Percentiles rank a stretch among this genome's conserved stretches.
Evolutionary conservation across 2,113 vertebrate species (phyloP).

Genomic region (Hippolais icterina): DNA sequence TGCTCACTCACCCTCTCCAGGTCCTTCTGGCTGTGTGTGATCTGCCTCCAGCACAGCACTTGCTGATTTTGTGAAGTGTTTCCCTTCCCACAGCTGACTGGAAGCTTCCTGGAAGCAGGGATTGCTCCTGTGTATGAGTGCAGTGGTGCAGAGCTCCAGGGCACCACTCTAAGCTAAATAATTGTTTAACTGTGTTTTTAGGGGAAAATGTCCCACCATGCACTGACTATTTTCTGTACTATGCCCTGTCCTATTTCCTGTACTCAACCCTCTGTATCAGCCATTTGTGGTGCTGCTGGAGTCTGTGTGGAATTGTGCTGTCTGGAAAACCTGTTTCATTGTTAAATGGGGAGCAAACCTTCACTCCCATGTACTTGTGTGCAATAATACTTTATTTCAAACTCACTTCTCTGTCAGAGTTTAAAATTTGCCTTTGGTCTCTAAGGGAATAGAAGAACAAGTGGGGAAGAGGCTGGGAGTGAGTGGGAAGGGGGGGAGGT

Average conservation of each 20-base stretch:
- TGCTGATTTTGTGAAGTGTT: neutral
- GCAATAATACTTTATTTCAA: neutral
- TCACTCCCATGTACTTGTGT: neutral
- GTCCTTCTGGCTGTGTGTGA: fast-evolving
- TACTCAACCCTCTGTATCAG: neutral
- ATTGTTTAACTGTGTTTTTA: neutral
- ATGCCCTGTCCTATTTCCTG: neutral
- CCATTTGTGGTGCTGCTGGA: fast-evolving
- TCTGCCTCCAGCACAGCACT: neutral
- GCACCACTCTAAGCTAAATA: neutral
- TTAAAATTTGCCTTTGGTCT: neutral
- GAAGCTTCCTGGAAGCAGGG: neutral
- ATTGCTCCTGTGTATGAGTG: neutral
- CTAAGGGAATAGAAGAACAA: neutral
- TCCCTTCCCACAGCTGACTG: neutral
- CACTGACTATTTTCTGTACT: neutral
- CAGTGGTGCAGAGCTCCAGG: neutral
- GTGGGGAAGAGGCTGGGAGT: neutral
- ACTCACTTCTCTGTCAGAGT: neutral
- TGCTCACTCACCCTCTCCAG: neutral
- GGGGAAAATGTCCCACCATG: neutral
- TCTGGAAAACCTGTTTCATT: neutral
- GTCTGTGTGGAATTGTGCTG: neutral
- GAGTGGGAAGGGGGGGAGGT: neutral
- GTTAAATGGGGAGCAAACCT: neutral